These are phyloP conservation scores for Rousettus madagascariensis DNA, from an alignment of 2,797 vertebrate genomes.

Conservation along the genomic window DNA sequence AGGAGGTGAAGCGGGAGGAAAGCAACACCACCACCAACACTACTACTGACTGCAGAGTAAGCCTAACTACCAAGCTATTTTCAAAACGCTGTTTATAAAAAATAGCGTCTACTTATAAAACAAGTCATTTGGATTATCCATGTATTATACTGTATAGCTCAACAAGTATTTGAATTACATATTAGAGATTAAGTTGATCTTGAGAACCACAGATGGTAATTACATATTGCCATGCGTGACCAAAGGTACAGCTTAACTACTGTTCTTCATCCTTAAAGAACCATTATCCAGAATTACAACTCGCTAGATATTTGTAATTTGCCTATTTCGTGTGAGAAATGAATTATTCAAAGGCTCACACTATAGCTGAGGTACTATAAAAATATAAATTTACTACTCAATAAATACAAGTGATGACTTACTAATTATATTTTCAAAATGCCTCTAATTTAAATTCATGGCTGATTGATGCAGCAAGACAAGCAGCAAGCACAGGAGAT, in stretches of 20 bases:
- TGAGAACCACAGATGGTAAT: conserved; percentile 59
- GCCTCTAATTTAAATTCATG: conserved; percentile 77
- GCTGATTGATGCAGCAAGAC: conserved; percentile 77
- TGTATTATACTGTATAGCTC: background rate
- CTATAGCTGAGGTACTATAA: conserved; percentile 72
- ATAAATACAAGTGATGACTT: conserved; percentile 62
- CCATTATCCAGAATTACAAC: conserved; percentile 60
- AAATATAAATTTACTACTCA: conserved; percentile 79
- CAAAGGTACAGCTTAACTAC: conserved; percentile 53
- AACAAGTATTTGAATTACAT: conserved; percentile 18
- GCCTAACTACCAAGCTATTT: conserved; percentile 1
- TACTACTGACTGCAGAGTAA: background rate
- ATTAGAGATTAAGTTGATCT: conserved; percentile 59
- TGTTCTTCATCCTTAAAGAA: conserved; percentile 55
- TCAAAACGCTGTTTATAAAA: background rate
- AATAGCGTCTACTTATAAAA: background rate
- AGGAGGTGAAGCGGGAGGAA: background rate
- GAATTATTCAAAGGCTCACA: conserved; percentile 78
- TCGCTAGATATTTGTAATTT: conserved; percentile 75
- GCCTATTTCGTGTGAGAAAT: conserved; percentile 69
- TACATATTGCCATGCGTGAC: conserved; percentile 49
- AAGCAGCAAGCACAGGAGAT: conserved; percentile 72
- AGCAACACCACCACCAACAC: background rate
- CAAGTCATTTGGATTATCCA: conserved; percentile 5
- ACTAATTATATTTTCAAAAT: conserved; percentile 79